Conservation (phyloP, 2,888 invertebrate species). For the Orthonychiurus folsomi region DNA sequence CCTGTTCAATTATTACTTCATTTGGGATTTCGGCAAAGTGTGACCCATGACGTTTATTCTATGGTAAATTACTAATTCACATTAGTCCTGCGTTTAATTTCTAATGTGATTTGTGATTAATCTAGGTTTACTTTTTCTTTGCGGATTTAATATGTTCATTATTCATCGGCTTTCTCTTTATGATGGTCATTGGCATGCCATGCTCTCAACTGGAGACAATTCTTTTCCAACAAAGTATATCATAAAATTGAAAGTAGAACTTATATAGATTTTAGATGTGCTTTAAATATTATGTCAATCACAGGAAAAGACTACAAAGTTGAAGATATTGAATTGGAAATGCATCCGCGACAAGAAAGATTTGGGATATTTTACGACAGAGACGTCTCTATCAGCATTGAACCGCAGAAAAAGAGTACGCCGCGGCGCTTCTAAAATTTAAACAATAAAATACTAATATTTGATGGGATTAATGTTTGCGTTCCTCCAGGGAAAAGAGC, state of each 20-base stretch:
- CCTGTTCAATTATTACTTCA: conserved; percentile 31
- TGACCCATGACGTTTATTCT: conserved; percentile 25
- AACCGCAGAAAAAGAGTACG: not conserved
- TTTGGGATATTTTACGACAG: conserved; percentile 8
- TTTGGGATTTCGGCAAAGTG: conserved; percentile 24
- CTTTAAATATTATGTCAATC: not conserved
- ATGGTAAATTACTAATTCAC: conserved; percentile 17
- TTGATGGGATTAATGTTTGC: too few species aligned
- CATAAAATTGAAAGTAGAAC: not conserved
- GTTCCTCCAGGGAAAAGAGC: too few species aligned
- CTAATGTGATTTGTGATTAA: conserved; percentile 8
- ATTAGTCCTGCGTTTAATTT: not conserved
- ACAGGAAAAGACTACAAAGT: not conserved
- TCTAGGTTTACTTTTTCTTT: conserved; percentile 28
- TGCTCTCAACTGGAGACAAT: conserved; percentile 30
- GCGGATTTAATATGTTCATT: conserved; percentile 30
- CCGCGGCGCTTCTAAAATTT: too few species aligned
- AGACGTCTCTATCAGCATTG: not conserved
- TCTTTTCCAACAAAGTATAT: conserved; percentile 15
- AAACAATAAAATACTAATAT: too few species aligned
- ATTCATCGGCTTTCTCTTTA: conserved; percentile 24
- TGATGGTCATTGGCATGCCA: conserved; percentile 27
- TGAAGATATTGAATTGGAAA: not conserved
- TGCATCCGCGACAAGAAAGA: conserved; percentile 4
- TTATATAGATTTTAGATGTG: too few species aligned